phyloP scores from a whole-genome alignment of 1,140 invertebrate species.

The Aphaenogaster floridana region DNA sequence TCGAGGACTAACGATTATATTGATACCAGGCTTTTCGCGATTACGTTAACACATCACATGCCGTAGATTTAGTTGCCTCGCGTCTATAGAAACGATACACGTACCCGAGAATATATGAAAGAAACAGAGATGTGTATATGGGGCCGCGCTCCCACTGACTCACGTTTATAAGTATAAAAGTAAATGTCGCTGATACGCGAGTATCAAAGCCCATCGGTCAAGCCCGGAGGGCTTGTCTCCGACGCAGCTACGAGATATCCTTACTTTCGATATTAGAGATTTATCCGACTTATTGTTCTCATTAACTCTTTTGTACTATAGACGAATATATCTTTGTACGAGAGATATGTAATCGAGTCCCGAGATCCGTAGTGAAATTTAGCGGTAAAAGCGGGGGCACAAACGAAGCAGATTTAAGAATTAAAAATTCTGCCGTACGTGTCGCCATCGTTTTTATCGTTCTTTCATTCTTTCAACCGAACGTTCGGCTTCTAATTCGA shows the following conservation, averaged over 20 bases:
- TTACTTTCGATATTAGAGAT: constrained; percentile 29
- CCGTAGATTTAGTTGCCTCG: constrained; percentile 36
- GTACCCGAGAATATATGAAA: not conserved
- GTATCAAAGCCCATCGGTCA: constrained; percentile 2
- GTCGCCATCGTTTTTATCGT: not conserved
- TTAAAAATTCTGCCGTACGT: not conserved
- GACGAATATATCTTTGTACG: constrained; percentile 38
- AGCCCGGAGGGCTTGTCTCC: not conserved
- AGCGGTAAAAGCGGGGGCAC: not conserved
- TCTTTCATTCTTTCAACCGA: not conserved
- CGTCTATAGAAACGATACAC: constrained; percentile 22
- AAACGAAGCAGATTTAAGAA: not conserved
- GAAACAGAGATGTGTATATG: not conserved
- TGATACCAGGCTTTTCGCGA: not conserved
- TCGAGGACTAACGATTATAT: constrained; percentile 22
- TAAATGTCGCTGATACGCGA: not conserved
- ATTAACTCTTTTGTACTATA: constrained; percentile 24
- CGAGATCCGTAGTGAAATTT: constrained; percentile 26
- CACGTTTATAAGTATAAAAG: constrained; percentile 18
- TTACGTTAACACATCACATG: constrained; percentile 20
- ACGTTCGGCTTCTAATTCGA: constrained; percentile 17
- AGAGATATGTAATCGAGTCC: constrained; percentile 29
- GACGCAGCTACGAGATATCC: not conserved
- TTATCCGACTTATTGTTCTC: not conserved
- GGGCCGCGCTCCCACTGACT: not conserved